Conservation (phyloP, 2,797 vertebrate species). For the Fundulus diaphanus region DNA sequence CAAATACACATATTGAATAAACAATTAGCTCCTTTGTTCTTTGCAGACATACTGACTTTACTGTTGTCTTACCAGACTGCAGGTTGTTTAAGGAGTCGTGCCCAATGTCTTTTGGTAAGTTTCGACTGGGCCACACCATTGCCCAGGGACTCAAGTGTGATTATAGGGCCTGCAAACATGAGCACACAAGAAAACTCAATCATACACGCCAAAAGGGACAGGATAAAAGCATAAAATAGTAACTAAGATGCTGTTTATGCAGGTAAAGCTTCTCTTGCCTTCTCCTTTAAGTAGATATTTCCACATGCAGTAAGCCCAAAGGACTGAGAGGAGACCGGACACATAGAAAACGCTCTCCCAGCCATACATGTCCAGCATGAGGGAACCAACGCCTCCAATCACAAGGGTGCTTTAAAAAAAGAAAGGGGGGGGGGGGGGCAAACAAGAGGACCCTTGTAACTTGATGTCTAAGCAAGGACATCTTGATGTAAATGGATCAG, state of each 20-base stretch:
- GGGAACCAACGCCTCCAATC: conserved; percentile 90
- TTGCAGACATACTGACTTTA: background rate
- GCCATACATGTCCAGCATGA: conserved; percentile 91
- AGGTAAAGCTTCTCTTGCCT: conserved; percentile 73
- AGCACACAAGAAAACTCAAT: conserved; percentile 22
- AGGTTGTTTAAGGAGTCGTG: conserved; percentile 89
- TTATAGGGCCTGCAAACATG: conserved; percentile 83
- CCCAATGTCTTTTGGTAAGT: conserved; percentile 89
- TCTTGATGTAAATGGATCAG: background rate
- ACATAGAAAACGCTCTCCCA: conserved; percentile 97
- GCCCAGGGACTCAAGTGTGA: conserved; percentile 84
- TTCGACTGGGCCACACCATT: conserved; percentile 81
- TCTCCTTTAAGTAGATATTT: conserved; percentile 89
- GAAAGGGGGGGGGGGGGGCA: conserved; percentile 17
- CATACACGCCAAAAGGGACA: conserved; percentile 24
- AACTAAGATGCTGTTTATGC: background rate
- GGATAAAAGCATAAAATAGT: conserved; percentile 17
- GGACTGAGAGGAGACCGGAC: conserved; percentile 88
- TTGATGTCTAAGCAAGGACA: background rate
- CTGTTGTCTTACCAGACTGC: conserved; percentile 91
- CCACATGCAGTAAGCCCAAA: conserved; percentile 94
- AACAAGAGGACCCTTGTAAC: conserved; percentile 7
- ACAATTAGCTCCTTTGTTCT: background rate
- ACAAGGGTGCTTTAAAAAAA: conserved; percentile 85
- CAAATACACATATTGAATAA: background rate